Evolutionary conservation across 2,113 vertebrate species (phyloP).

Genomic region (Daboia siamensis): DNA sequence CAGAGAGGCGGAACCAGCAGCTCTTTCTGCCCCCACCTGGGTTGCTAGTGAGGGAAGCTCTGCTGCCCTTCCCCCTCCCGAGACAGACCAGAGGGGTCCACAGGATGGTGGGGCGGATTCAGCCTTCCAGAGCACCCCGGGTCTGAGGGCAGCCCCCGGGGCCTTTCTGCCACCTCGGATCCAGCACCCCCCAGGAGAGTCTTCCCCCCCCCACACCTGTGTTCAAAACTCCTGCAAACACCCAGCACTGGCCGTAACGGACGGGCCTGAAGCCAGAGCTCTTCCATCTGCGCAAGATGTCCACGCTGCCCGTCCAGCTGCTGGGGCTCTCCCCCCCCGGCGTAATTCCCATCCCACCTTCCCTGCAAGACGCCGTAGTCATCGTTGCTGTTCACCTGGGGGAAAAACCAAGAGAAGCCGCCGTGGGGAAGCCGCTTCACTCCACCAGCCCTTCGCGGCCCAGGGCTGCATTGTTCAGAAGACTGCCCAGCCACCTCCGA

Average conservation of each 20-base stretch:
- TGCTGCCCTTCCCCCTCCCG: not conserved
- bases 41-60: not conserved
- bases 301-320: conserved; percentile 74
- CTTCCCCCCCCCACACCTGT: conserved; percentile 11
- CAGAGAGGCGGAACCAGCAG: not conserved
- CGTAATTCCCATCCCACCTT: conserved; percentile 75
- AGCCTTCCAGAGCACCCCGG: not conserved
- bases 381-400: conserved; percentile 72
- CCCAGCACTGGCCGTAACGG: conserved; percentile 77
- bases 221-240: conserved; percentile 74
- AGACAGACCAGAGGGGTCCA: not conserved
- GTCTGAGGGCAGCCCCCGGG: not conserved
- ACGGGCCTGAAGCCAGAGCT: conserved; percentile 68
- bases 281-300: conserved; percentile 73
- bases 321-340: conserved; percentile 66
- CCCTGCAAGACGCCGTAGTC: conserved; percentile 71
- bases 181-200: not conserved
- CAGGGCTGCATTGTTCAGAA: not conserved
- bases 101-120: not conserved
- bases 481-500: not conserved
- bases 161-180: not conserved
- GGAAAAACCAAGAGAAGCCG: not conserved
- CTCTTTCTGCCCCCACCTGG: not conserved
- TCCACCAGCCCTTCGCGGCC: not conserved
- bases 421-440: not conserved